A percentile compares a stretch with the other conserved stretches of the same genome.
Evolutionary conservation across 1,140 invertebrate genomes (phyloP).

Genomic region (Ectropis grisescens): DNA sequence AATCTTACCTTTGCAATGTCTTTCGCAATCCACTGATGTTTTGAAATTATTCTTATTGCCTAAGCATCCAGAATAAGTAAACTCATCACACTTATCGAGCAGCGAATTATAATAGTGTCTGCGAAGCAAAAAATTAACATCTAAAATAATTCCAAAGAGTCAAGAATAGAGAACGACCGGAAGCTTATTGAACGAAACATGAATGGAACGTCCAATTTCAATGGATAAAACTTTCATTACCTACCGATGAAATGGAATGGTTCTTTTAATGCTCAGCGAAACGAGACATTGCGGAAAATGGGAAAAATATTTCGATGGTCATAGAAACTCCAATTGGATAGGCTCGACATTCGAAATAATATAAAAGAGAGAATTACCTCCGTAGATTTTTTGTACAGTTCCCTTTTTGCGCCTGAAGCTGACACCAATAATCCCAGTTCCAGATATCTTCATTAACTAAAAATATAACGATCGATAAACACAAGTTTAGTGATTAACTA

Average conservation of each 20-base stretch:
- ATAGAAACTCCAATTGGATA: not conserved
- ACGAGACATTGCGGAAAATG: not conserved
- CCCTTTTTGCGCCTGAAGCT: constrained; percentile 18
- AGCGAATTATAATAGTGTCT: constrained; percentile 29
- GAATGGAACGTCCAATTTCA: no score
- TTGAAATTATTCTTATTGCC: constrained; percentile 30
- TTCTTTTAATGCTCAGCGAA: not conserved
- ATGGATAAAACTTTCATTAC: not conserved
- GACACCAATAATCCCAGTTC: constrained; percentile 30
- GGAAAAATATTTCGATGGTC: not conserved
- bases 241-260: not conserved
- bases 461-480: not conserved
- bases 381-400: constrained; percentile 11
- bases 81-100: constrained; percentile 16
- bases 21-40: constrained; percentile 15
- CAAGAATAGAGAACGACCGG: not conserved
- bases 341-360: not conserved
- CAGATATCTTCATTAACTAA: constrained; percentile 9
- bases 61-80: constrained; percentile 22
- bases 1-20: constrained; percentile 24
- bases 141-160: not conserved
- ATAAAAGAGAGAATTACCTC: constrained; percentile 10
- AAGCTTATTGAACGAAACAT: no score
- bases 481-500: not conserved
- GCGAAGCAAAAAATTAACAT: constrained; percentile 3